phyloP scores from a whole-genome alignment of 2,113 vertebrate genomes.

The Odocoileus hemionus region DNA sequence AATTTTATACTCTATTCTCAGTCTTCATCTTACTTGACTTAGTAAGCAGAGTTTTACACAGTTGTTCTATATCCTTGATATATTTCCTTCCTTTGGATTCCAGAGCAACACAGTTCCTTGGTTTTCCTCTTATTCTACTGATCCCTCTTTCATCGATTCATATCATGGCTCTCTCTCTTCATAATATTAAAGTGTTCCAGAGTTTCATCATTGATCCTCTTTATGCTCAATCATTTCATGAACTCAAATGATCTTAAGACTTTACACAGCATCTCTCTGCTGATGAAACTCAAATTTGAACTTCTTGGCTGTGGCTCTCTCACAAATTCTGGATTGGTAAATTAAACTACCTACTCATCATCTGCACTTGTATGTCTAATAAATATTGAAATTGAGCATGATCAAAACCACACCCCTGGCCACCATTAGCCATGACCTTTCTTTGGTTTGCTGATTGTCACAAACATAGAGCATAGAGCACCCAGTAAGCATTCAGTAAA shows the following conservation, averaged over 20 bases:
- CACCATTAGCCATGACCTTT: not conserved
- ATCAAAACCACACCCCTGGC: not conserved
- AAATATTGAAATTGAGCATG: not conserved
- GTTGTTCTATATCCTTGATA: not conserved
- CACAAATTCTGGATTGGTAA: not conserved
- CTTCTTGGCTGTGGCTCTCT: not conserved
- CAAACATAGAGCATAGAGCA: not conserved
- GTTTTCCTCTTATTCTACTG: not conserved
- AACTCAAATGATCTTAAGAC: too few species aligned
- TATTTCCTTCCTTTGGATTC: not conserved
- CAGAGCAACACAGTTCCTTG: not conserved
- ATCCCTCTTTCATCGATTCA: not conserved
- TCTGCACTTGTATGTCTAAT: not conserved
- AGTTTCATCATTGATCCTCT: not conserved
- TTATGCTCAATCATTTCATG: not conserved
- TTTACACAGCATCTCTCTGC: not conserved
- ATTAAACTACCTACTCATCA: not conserved
- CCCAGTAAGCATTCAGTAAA: not conserved
- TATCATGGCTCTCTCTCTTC: not conserved
- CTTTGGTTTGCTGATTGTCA: not conserved
- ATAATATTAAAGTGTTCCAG: not conserved
- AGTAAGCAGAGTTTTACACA: not conserved
- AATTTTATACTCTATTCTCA: not conserved
- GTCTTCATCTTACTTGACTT: not conserved
- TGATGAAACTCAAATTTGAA: not conserved